Evolutionary conservation across 2,888 invertebrate genomes (phyloP).

Genomic region (Trachelus stipa): DNA sequence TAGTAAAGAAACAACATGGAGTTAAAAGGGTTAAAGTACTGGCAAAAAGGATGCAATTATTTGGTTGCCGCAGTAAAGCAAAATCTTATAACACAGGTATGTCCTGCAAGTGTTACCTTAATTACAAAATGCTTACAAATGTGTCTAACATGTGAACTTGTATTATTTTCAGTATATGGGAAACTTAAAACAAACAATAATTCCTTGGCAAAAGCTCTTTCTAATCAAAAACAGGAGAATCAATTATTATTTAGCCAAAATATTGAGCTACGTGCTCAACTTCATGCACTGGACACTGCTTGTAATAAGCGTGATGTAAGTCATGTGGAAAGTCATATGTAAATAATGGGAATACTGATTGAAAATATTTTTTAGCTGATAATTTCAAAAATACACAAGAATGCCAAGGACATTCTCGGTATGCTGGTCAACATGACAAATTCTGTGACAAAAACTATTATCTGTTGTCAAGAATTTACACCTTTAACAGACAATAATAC

Average conservation of each 20-base stretch:
- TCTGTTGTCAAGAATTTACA: constrained; percentile 49
- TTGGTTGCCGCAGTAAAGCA: constrained; percentile 32
- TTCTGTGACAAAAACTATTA: constrained; percentile 50
- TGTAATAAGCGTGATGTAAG: constrained; percentile 53
- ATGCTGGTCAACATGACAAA: constrained; percentile 48
- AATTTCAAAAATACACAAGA: constrained; percentile 44
- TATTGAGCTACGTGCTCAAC: constrained; percentile 43
- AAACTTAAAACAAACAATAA: constrained; percentile 54
- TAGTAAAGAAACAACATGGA: constrained; percentile 45
- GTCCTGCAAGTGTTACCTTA: constrained; percentile 20
- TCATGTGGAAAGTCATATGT: neutral
- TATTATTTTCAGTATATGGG: constrained; percentile 46
- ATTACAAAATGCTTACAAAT: constrained; percentile 5
- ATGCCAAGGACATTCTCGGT: constrained; percentile 51
- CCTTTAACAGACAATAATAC: constrained; percentile 7
- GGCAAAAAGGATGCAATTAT: constrained; percentile 39
- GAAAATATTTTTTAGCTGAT: constrained; percentile 40
- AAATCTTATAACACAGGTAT: constrained; percentile 47
- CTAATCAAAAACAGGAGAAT: constrained; percentile 52
- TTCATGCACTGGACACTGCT: constrained; percentile 48
- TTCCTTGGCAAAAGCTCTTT: constrained; percentile 53
- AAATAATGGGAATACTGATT: neutral
- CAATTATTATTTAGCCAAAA: constrained; percentile 51
- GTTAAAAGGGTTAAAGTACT: constrained; percentile 47
- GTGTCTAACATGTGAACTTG: constrained; percentile 6